Conservation (phyloP, 2,888 invertebrate genomes). For the Drosophila rellima region DNA sequence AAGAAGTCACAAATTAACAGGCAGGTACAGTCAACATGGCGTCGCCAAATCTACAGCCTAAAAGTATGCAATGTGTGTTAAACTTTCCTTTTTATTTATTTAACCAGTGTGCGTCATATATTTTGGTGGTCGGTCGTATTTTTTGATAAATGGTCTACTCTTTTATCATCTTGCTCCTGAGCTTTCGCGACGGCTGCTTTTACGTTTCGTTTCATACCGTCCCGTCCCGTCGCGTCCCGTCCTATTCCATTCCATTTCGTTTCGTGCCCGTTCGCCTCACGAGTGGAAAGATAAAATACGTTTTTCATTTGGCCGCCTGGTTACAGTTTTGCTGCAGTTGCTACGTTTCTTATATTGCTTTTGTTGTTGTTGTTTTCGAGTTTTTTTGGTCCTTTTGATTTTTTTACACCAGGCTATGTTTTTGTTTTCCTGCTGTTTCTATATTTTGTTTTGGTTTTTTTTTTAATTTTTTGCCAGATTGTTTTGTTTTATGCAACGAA, state of each 20-base stretch:
- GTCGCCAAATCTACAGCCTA: conserved; percentile 18
- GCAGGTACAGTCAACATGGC: conserved; percentile 53
- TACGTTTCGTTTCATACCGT: conserved; percentile 51
- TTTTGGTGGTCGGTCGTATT: conserved; percentile 68
- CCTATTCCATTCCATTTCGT: conserved; percentile 27
- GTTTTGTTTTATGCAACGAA: conserved; percentile 72
- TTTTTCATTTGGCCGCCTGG: conserved; percentile 78
- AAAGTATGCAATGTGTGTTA: conserved; percentile 12
- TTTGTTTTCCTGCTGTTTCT: conserved; percentile 41
- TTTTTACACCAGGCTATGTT: conserved; percentile 64
- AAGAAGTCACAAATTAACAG: conserved; percentile 33
- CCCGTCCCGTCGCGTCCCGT: conserved; percentile 32
- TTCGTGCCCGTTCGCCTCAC: conserved; percentile 56
- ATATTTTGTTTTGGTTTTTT: conserved; percentile 31
- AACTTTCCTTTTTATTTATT: conserved; percentile 16
- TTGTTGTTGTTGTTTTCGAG: conserved; percentile 2
- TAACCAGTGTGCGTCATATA: conserved; percentile 70
- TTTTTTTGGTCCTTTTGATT: conserved; percentile 41
- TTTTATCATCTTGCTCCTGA: conserved; percentile 81
- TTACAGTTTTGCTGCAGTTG: conserved; percentile 65
- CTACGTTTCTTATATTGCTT: conserved; percentile 41
- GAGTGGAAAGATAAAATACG: conserved; percentile 79
- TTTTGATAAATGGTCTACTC: conserved; percentile 80
- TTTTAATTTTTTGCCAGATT: conserved; percentile 41
- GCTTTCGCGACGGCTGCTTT: conserved; percentile 61